Evolutionary conservation across 2,888 invertebrate genomes (phyloP).

Genomic region (Tortrix viridana): DNA sequence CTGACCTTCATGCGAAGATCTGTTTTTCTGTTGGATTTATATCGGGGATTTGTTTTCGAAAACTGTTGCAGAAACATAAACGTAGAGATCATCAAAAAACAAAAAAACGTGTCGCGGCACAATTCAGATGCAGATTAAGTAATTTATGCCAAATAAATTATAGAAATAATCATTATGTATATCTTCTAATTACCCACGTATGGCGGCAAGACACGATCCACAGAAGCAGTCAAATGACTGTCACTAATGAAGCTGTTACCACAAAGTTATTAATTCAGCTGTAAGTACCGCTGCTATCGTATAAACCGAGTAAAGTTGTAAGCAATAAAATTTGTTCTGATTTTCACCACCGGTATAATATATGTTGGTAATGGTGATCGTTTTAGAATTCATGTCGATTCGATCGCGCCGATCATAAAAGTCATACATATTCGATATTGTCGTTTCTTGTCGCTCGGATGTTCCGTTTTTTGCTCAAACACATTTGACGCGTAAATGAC

Average conservation of each 20-base stretch:
- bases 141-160: not conserved
- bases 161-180: not conserved
- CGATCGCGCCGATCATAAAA: constrained; percentile 15
- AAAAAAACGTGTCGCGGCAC: not conserved
- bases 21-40: too few relatives aligned
- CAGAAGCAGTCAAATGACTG: constrained; percentile 16
- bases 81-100: not conserved
- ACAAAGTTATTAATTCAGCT: constrained; percentile 1
- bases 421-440: constrained; percentile 24
- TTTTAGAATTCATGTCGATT: constrained; percentile 30
- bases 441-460: constrained; percentile 25
- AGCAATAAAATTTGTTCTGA: constrained; percentile 6
- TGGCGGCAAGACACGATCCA: not conserved
- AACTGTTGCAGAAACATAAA: not conserved
- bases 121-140: not conserved
- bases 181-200: not conserved
- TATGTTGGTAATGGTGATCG: constrained; percentile 11
- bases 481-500: constrained; percentile 16
- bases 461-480: constrained; percentile 16
- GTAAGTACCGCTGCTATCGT: constrained; percentile 8
- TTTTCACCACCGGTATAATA: constrained; percentile 10
- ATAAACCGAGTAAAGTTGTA: not conserved
- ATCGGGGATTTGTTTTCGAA: not conserved
- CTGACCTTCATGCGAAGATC: too few relatives aligned
- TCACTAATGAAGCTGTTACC: constrained; percentile 9